Percentiles rank a stretch among this genome's conserved stretches.
Evolutionary conservation across 2,113 vertebrate genomes (phyloP).

Genomic region (Centropus unirufus): DNA sequence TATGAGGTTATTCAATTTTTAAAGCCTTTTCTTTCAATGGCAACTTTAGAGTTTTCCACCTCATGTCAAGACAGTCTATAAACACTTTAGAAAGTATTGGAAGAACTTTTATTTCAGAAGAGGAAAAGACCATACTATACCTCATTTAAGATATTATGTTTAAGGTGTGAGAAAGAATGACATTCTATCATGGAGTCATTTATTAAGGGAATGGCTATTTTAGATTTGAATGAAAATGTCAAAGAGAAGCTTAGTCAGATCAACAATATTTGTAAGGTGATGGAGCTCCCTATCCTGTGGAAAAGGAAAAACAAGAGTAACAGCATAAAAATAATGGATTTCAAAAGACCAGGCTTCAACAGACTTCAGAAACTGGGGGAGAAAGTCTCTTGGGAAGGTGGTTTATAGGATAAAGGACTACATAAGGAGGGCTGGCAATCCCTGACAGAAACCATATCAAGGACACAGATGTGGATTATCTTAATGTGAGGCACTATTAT

Average conservation of each 20-base stretch:
- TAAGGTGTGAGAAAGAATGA: neutral
- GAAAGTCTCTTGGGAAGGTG: neutral
- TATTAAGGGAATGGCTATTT: neutral
- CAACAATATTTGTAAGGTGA: neutral
- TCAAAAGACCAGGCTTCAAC: neutral
- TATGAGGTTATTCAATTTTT: neutral
- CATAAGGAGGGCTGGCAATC: neutral
- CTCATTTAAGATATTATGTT: neutral
- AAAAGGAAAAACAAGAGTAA: neutral
- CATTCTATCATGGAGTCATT: neutral
- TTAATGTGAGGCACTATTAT: neutral
- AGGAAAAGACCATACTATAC: neutral
- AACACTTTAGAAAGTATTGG: neutral
- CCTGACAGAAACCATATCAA: neutral
- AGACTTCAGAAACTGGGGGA: neutral
- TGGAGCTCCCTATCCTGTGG: neutral
- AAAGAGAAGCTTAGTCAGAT: neutral
- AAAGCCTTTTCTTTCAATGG: neutral
- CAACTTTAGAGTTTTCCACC: neutral
- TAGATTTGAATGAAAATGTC: slow-evolving; percentile 9
- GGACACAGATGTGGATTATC: neutral
- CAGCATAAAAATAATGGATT: neutral
- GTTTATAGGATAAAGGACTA: neutral
- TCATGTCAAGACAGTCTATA: neutral
- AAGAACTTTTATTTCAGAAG: neutral